Percentiles rank a stretch among this genome's conserved stretches.
Conservation (phyloP, 2,797 vertebrate genomes). For the Acanthopagrus latus region DNA sequence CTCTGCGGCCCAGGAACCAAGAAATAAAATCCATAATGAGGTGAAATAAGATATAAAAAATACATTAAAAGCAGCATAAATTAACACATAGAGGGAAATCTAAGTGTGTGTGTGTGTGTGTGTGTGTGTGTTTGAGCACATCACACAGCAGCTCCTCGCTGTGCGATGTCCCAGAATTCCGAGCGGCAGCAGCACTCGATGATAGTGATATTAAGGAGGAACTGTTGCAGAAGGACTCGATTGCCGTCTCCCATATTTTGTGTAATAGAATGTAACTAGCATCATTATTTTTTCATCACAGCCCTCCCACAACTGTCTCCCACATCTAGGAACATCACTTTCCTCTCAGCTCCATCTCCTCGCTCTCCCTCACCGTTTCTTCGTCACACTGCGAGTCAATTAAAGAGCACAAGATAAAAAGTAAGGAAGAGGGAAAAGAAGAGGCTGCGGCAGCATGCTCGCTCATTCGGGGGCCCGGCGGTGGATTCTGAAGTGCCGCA, state of each 20-base stretch:
- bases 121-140: constrained; percentile 28
- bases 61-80: constrained; percentile 74
- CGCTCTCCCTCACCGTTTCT: constrained; percentile 30
- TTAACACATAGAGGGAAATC: constrained; percentile 36
- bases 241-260: constrained; percentile 64
- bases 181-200: constrained; percentile 41
- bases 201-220: constrained; percentile 71
- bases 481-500: constrained; percentile 17
- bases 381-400: constrained; percentile 73
- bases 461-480: neutral
- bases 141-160: constrained; percentile 21
- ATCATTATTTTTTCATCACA: constrained; percentile 82
- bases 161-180: constrained; percentile 64
- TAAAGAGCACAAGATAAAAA: constrained; percentile 72
- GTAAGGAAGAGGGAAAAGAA: neutral
- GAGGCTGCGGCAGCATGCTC: neutral
- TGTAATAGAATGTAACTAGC: constrained; percentile 78
- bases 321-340: constrained; percentile 74
- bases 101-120: constrained; percentile 29
- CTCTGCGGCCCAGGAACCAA: constrained; percentile 22
- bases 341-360: constrained; percentile 50
- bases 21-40: constrained; percentile 65
- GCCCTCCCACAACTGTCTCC: constrained; percentile 74
- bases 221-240: constrained; percentile 59
- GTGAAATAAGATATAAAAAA: constrained; percentile 71